Percentiles rank a stretch among this genome's conserved stretches.
phyloP scores from a whole-genome alignment of 2,888 invertebrate genomes.

The Tryphoninae sp. region DNA sequence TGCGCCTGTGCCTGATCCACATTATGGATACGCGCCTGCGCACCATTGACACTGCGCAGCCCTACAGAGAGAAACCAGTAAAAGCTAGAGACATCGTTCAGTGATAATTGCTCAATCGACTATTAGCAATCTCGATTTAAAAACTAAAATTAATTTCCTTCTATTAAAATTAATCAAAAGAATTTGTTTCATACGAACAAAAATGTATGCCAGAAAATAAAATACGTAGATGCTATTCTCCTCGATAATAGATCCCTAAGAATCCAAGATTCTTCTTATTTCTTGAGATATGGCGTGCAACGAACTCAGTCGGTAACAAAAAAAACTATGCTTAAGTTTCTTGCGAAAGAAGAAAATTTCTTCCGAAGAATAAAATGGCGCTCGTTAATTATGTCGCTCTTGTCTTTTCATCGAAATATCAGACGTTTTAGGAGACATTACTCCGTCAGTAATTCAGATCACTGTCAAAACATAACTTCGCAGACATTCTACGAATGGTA shows the following conservation, averaged over 20 bases:
- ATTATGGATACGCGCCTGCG: neutral
- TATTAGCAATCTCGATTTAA: neutral
- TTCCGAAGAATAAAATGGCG: neutral
- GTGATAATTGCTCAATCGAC: neutral
- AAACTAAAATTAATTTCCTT: neutral
- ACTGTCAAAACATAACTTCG: too few species aligned
- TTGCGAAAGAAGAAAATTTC: too few species aligned
- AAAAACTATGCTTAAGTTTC: too few species aligned
- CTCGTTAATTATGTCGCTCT: neutral
- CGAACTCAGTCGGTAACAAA: too few species aligned
- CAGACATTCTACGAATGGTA: neutral
- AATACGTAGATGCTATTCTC: neutral
- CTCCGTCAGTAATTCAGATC: too few species aligned
- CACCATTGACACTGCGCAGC: neutral
- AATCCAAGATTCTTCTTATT: too few species aligned
- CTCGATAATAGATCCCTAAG: neutral
- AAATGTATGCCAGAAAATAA: neutral
- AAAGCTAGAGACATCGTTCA: neutral
- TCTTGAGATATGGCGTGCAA: too few species aligned
- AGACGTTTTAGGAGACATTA: too few species aligned
- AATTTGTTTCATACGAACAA: neutral
- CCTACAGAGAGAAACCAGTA: too few species aligned
- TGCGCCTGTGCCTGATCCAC: neutral
- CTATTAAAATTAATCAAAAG: neutral
- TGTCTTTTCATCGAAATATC: too few species aligned